phyloP scores from a whole-genome alignment of 2,113 vertebrate genomes.

The Epinephelus fuscoguttatus region DNA sequence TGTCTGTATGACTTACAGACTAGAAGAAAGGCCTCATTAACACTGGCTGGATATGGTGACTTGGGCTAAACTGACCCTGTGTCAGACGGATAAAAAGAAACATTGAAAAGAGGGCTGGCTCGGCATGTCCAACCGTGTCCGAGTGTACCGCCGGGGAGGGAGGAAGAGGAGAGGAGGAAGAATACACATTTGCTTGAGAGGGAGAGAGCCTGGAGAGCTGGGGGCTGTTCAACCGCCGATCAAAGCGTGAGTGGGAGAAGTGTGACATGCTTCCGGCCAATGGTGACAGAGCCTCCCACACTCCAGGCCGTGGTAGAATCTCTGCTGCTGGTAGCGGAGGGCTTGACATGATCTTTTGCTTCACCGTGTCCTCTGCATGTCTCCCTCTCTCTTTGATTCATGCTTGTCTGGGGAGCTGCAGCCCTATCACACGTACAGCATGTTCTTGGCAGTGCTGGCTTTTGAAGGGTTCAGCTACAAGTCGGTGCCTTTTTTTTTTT shows the following conservation, averaged over 20 bases:
- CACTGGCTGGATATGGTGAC: slow-evolving; percentile 16
- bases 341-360: slow-evolving; percentile 43
- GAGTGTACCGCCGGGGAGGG: background rate
- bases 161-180: background rate
- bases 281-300: slow-evolving; percentile 40
- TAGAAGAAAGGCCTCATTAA: slow-evolving; percentile 35
- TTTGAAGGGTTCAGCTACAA: background rate
- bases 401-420: background rate
- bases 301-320: background rate
- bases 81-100: background rate
- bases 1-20: slow-evolving; percentile 13
- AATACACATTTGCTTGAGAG: background rate
- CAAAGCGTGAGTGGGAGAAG: slow-evolving; percentile 54
- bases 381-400: slow-evolving; percentile 20
- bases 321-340: slow-evolving; percentile 55
- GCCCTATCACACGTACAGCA: background rate
- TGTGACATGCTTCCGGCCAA: slow-evolving; percentile 56
- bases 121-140: background rate
- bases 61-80: slow-evolving; percentile 2
- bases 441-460: slow-evolving; percentile 29
- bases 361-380: slow-evolving; percentile 11
- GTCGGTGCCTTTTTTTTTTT: background rate
- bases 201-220: slow-evolving; percentile 7
- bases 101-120: background rate
- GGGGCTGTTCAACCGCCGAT: slow-evolving; percentile 28